A percentile compares a stretch with the other conserved stretches of the same genome.
Evolutionary conservation across 1,140 invertebrate genomes (phyloP).

Genomic region (Nasonia vitripennis): DNA sequence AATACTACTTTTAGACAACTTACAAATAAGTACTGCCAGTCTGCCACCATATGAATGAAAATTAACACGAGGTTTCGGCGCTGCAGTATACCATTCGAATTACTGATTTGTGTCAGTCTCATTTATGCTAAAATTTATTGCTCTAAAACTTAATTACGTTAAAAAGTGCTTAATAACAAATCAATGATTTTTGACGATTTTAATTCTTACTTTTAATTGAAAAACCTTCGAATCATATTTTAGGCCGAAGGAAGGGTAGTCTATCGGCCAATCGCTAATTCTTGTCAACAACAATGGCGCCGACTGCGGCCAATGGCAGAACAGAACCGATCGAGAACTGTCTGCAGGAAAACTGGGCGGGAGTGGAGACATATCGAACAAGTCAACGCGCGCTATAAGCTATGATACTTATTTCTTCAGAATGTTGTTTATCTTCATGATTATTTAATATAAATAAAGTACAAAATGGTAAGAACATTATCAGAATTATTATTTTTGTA

Average conservation of each 20-base stretch:
- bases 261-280: neutral
- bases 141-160: neutral
- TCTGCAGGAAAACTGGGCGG: too few species aligned
- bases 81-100: too few species aligned
- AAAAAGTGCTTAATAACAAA: too few species aligned
- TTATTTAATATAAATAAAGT: neutral
- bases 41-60: too few species aligned
- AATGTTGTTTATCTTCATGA: neutral
- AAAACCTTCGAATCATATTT: too few species aligned
- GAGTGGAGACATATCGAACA: neutral
- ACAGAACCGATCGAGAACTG: neutral
- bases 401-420: neutral
- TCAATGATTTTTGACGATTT: too few species aligned
- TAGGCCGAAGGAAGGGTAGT: too few species aligned
- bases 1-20: too few species aligned
- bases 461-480: neutral
- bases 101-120: too few species aligned
- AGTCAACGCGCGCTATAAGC: constrained; percentile 8
- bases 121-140: neutral
- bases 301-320: neutral
- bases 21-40: too few species aligned
- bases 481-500: neutral
- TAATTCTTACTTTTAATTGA: too few species aligned
- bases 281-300: neutral
- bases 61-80: too few species aligned